These are phyloP conservation scores for Xenentodon cancila DNA, from an alignment of 2,797 vertebrate species.

Conservation along the genomic window DNA sequence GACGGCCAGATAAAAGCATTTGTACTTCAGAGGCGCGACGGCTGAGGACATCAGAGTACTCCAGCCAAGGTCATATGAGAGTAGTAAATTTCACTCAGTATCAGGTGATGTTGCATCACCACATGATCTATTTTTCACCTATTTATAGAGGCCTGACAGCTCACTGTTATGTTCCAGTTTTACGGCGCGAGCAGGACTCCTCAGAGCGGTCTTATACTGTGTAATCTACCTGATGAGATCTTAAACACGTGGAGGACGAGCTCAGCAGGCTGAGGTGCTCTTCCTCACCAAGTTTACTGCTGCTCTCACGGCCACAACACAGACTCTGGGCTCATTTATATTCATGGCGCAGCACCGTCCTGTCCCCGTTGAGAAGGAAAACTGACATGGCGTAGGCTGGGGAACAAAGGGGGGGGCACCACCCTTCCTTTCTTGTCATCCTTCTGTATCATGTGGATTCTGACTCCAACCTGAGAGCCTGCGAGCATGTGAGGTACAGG, in stretches of 20 bases:
- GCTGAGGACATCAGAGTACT: constrained; percentile 43
- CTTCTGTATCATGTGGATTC: constrained; percentile 45
- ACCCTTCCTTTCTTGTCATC: constrained; percentile 42
- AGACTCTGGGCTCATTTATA: constrained; percentile 64
- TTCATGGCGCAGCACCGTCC: constrained; percentile 55
- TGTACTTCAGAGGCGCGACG: constrained; percentile 29
- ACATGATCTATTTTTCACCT: constrained; percentile 35
- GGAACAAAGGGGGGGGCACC: not conserved
- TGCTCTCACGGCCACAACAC: constrained; percentile 52
- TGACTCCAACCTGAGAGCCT: constrained; percentile 33
- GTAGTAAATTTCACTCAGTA: constrained; percentile 51
- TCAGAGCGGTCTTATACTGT: not conserved
- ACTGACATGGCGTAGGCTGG: constrained; percentile 54
- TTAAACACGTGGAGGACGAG: constrained; percentile 30
- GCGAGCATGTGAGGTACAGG: constrained; percentile 21
- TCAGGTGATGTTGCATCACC: constrained; percentile 32
- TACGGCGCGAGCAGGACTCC: not conserved
- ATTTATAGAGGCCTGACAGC: constrained; percentile 26
- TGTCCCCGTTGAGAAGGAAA: constrained; percentile 68
- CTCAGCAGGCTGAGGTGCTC: constrained; percentile 25
- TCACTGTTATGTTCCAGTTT: constrained; percentile 5
- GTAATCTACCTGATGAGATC: constrained; percentile 42
- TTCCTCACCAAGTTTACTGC: constrained; percentile 54
- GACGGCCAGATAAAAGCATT: constrained; percentile 45
- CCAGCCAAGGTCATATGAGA: constrained; percentile 68